Evolutionary conservation across 1,140 invertebrate species (phyloP), one percentile per base, ranked within the genome.

Genomic region (Parapsyche elsis): DNA sequence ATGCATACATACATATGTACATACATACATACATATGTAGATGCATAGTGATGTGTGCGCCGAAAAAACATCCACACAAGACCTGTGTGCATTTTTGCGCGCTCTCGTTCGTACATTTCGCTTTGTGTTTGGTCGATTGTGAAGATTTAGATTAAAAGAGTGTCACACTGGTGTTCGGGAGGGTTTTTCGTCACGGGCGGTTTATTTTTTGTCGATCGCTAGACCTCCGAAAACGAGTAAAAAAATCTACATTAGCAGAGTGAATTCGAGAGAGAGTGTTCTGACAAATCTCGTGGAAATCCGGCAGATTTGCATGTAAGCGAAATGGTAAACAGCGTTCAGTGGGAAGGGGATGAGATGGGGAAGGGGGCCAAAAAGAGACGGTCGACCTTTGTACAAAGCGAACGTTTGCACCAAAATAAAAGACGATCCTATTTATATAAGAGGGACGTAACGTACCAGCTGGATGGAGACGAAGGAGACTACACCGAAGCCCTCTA

Each of bases 301-400:
- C 64, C 64, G 64, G 64, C 64, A 67, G 64, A 67, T 67, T 67
- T 67, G 64, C 64, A 67, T 67, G 64, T 67, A 67, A 67, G 64
- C 64, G 64, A 67, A 67, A 67, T 67, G 24, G 64, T 26, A 67
- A 67, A 67, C 64, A 67, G 64, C n/a, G 21, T 26, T 67, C 49
- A 12, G 49, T 12, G 10, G 45, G 16, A 53, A 1, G 49, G 49
- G 49, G 49, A 53, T 16, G 49, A 53, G 49, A 2, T 1, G 1
- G 49, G 16, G 16, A 53, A 53, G 16, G 12, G 16, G 16, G 49
- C 10, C 1, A 53, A 53, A 53, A 53, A 14, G 49, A 53, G 49
- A 53, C 49, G 12, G 49, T 12, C 10, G 49, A 53, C 49, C 49
- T 14, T 53, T 14, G 49, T 53, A 53, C 64, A 67, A 67, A 67